Evolutionary conservation across 92 coral and sea anemone species (phyloP), one percentile per base, ranked within the genome.

Genomic region (Meandrina meandrites): DNA sequence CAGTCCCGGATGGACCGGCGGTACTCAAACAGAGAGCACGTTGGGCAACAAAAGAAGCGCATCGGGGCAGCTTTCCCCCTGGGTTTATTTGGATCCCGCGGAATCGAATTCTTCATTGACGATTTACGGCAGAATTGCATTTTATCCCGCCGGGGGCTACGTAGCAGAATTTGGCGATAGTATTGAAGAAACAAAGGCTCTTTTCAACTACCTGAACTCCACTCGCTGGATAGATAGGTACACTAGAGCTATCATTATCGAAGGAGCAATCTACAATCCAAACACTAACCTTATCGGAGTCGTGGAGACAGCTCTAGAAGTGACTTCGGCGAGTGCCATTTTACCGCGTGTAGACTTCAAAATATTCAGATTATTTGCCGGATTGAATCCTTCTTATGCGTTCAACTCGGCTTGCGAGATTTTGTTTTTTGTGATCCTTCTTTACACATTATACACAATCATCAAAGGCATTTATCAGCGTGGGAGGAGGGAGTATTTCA

Each of bases 331-430:
- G 13, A 51, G 37, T 45, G 48, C 51, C 22, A 66, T 86, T 64
- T 40, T 82, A 31, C 88, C 91, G 27, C 77, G 67, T 24, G 60
- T 45, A 4, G 67, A 88, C 69, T 56, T 88, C 30, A 73, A 53
- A 14, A 88, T 82, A 24, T 82, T 88, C 67, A 56, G 76, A 18
- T 30, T 88, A 35, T 82, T 68, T 81, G 73, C 83, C 54, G 14
- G 37, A 2, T 64, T 88, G 54, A 42, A 68, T 76, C 82, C 88
- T 31, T 73, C 75, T 4, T 83, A 72, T 34, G 78, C 71, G 1
- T 60, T 88, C 15, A 53, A 82, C 81, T 75, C 88, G 24, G 85
- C 56, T n/a, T 82, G 88, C 36, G 91, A 88, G 51, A 40, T 88
- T 22, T 37, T 88, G 47, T 75, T 54, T 31, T 72, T 82, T 19